These are phyloP conservation scores for Tetheella fluctuosa DNA, from an alignment of 2,888 invertebrate genomes.

Conservation along the genomic window DNA sequence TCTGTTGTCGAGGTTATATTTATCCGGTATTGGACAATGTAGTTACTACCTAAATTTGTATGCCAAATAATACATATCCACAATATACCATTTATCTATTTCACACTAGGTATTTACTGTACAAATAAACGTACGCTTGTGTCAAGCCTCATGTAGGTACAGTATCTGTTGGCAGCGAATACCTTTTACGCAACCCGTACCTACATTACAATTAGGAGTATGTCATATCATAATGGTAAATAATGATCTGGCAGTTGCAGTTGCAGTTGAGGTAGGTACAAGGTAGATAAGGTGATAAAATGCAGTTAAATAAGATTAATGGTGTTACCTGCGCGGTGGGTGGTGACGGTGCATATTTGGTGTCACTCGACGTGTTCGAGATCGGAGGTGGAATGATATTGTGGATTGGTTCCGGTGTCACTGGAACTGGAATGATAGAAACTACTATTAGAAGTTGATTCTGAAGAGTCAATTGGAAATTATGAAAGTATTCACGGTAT, in stretches of 20 bases:
- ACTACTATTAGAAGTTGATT: neutral
- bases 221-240: constrained; percentile 10
- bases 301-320: constrained; percentile 57
- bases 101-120: neutral
- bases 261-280: constrained; percentile 27
- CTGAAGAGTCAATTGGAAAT: no score
- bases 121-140: neutral
- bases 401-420: constrained; percentile 84
- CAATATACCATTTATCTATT: neutral
- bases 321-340: constrained; percentile 68
- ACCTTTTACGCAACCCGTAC: neutral
- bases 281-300: constrained; percentile 50
- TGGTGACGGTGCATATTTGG: constrained; percentile 55
- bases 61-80: neutral
- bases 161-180: neutral
- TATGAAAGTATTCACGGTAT: no score
- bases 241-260: constrained; percentile 10
- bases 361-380: constrained; percentile 64
- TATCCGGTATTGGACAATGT: neutral
- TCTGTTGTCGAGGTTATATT: neutral
- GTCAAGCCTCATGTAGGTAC: neutral
- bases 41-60: no score
- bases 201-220: neutral
- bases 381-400: constrained; percentile 83
- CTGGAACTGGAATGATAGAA: constrained; percentile 73